phyloP scores from a whole-genome alignment of 2,888 invertebrate species.

The Melipona bicolor region DNA sequence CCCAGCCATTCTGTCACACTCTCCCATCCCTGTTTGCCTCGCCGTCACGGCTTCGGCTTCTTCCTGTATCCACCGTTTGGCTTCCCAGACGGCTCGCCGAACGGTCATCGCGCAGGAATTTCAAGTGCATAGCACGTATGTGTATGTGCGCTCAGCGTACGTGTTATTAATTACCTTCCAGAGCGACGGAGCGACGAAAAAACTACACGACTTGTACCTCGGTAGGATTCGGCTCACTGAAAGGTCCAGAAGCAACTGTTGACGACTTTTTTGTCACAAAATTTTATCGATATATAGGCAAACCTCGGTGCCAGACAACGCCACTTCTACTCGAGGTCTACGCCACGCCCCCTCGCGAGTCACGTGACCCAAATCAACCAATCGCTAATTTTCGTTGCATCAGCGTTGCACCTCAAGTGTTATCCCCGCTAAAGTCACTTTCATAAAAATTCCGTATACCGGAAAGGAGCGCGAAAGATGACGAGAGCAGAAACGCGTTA shows the following conservation, averaged over 20 bases:
- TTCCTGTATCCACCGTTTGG: constrained; percentile 13
- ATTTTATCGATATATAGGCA: too few species aligned
- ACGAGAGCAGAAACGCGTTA: neutral
- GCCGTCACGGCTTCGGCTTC: constrained; percentile 14
- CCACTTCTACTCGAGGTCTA: too few species aligned
- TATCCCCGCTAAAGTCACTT: too few species aligned
- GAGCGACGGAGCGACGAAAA: constrained; percentile 3
- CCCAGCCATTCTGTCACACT: constrained; percentile 24
- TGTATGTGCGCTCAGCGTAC: constrained; percentile 29
- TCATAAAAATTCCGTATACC: neutral
- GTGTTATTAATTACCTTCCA: constrained; percentile 68
- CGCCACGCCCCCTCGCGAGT: too few species aligned
- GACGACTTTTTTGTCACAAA: too few species aligned
- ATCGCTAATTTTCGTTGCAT: too few species aligned
- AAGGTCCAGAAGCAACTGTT: too few species aligned
- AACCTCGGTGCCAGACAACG: too few species aligned
- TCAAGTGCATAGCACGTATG: constrained; percentile 37
- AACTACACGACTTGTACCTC: too few species aligned
- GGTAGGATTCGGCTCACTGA: too few species aligned
- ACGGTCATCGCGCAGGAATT: constrained; percentile 45
- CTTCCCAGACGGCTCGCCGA: constrained; percentile 14
- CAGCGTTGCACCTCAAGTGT: too few species aligned
- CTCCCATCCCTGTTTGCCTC: neutral
- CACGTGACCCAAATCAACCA: too few species aligned
- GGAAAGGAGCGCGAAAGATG: neutral